Conservation (phyloP, 2,797 vertebrate species). For the Cryptoprocta ferox region DNA sequence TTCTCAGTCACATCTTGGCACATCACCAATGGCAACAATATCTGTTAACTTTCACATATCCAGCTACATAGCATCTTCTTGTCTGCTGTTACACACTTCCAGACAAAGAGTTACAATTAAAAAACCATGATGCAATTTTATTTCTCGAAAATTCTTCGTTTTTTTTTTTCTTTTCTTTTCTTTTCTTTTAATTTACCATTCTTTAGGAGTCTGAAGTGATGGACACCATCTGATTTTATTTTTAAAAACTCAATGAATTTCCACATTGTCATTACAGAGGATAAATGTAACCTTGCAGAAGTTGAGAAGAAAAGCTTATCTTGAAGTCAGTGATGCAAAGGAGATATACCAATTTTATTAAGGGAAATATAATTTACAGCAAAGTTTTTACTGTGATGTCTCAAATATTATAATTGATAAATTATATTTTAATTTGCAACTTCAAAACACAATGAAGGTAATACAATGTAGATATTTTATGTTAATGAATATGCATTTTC, state of each 20-base stretch:
- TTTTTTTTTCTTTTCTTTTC: not conserved
- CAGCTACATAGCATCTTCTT: accelerated
- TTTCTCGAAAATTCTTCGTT: not conserved
- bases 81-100: accelerated
- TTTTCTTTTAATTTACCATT: not conserved
- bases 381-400: not conserved
- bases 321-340: not conserved
- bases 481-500: not conserved
- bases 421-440: conserved; percentile 10
- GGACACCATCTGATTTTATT: not conserved
- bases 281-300: not conserved
- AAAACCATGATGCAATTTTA: not conserved
- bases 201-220: not conserved
- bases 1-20: too few species aligned
- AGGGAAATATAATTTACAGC: not conserved
- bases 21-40: accelerated
- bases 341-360: not conserved
- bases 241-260: not conserved
- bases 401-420: not conserved
- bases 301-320: not conserved
- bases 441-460: not conserved
- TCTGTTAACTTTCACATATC: accelerated
- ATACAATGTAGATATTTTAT: not conserved
- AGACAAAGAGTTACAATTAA: not conserved
- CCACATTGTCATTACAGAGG: not conserved